Percentiles rank a stretch among this genome's conserved stretches.
Conservation (phyloP, 1,140 invertebrate species). For the Anoplophora glabripennis region DNA sequence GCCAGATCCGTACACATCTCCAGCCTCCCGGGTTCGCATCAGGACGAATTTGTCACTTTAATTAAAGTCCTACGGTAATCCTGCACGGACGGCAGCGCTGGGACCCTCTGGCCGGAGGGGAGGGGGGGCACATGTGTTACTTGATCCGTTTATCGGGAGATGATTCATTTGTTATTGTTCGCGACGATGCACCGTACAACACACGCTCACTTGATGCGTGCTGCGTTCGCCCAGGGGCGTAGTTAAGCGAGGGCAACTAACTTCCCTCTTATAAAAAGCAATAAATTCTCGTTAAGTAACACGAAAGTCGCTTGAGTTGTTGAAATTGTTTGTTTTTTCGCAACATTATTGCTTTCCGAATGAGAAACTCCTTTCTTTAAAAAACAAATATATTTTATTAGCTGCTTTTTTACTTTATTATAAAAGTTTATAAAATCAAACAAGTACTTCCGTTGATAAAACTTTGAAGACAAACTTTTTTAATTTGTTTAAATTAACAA, state of each 20-base stretch:
- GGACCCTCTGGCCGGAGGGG: not conserved
- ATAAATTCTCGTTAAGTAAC: not conserved
- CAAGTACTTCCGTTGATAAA: not conserved
- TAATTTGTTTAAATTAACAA: too few species aligned
- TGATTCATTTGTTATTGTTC: conserved; percentile 45
- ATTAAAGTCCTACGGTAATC: conserved; percentile 23
- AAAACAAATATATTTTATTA: not conserved
- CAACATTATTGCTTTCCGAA: not conserved
- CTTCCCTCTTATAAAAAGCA: not conserved
- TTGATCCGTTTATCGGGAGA: conserved; percentile 43
- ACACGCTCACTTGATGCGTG: not conserved
- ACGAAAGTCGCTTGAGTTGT: not conserved
- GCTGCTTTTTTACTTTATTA: not conserved
- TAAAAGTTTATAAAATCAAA: not conserved
- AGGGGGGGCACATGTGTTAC: conserved; percentile 34
- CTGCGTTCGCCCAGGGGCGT: conserved; percentile 1
- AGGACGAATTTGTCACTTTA: conserved; percentile 34
- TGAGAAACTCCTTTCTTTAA: not conserved
- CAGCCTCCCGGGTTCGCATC: too few species aligned
- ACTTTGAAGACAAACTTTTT: too few species aligned
- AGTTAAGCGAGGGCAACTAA: not conserved
- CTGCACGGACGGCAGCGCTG: too few species aligned
- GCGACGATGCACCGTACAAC: conserved; percentile 25
- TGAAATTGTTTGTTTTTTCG: not conserved
- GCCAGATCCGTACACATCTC: too few species aligned